Conservation (phyloP, 2,888 invertebrate genomes). For the Drosophila pegasa region DNA sequence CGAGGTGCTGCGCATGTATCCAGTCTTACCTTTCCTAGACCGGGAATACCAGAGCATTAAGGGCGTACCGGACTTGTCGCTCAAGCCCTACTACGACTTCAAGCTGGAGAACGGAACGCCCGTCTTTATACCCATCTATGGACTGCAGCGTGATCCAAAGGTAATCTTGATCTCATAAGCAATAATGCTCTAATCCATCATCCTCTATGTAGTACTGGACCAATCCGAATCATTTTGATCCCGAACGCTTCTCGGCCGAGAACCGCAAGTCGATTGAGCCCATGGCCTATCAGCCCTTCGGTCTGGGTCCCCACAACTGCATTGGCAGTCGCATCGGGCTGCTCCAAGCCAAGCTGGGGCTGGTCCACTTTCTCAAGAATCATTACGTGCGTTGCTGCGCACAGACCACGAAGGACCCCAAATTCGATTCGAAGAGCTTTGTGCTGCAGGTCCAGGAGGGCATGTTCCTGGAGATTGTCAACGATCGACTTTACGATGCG, state of each 20-base stretch:
- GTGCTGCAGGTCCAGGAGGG: constrained; percentile 73
- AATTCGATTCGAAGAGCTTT: constrained; percentile 80
- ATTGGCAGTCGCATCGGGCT: constrained; percentile 83
- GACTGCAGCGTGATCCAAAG: constrained; percentile 83
- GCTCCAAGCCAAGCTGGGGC: constrained; percentile 80
- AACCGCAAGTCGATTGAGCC: constrained; percentile 71
- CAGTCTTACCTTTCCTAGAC: constrained; percentile 83
- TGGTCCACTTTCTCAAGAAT: constrained; percentile 82
- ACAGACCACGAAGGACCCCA: constrained; percentile 63
- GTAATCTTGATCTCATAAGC: constrained; percentile 47
- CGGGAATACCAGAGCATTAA: constrained; percentile 72
- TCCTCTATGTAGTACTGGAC: constrained; percentile 74
- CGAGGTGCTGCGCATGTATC: constrained; percentile 83
- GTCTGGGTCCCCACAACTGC: constrained; percentile 82
- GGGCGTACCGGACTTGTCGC: constrained; percentile 63
- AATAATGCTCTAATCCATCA: background rate
- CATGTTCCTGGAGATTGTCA: constrained; percentile 74
- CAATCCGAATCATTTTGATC: constrained; percentile 82
- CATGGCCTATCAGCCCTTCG: constrained; percentile 82
- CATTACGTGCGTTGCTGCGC: constrained; percentile 73
- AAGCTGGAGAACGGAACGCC: constrained; percentile 79
- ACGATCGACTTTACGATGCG: constrained; percentile 75
- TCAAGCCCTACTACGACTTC: constrained; percentile 80
- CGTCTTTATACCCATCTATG: constrained; percentile 81
- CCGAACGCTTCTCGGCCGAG: constrained; percentile 81